These are phyloP conservation scores for Anolis carolinensis DNA, from an alignment of 2,113 vertebrate genomes.

Conservation along the genomic window DNA sequence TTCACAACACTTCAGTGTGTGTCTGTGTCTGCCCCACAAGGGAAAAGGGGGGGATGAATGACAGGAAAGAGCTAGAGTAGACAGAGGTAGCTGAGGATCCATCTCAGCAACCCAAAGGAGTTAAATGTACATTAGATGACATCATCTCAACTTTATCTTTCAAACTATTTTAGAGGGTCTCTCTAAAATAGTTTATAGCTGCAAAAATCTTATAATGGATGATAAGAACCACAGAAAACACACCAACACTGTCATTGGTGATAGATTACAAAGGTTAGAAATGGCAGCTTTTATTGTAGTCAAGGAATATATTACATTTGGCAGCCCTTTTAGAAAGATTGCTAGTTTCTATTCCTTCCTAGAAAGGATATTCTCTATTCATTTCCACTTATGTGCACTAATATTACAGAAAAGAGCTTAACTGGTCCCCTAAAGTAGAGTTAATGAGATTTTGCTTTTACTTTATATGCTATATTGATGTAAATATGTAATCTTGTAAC, in stretches of 20 bases:
- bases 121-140: not conserved
- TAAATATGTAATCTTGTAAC: not conserved
- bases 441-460: slow-evolving; percentile 3
- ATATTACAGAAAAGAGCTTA: not conserved
- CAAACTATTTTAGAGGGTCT: not conserved
- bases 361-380: not conserved
- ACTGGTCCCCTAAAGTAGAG: not conserved
- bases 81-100: not conserved
- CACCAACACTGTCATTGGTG: not conserved
- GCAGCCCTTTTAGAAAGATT: not conserved
- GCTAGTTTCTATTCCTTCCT: not conserved
- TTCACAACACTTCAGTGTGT: too few relatives aligned
- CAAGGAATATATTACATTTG: not conserved
- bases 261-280: not conserved
- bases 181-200: not conserved
- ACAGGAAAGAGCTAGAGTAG: too few relatives aligned
- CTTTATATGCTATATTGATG: slow-evolving; percentile 19
- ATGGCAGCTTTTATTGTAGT: not conserved
- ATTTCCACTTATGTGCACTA: not conserved
- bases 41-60: too few relatives aligned
- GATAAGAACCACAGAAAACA: not conserved
- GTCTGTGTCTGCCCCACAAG: too few relatives aligned
- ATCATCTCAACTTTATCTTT: not conserved
- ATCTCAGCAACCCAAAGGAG: not conserved
- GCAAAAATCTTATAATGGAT: not conserved